phyloP scores from a whole-genome alignment of 2,888 invertebrate genomes.

The Sarcophaga carnaria region DNA sequence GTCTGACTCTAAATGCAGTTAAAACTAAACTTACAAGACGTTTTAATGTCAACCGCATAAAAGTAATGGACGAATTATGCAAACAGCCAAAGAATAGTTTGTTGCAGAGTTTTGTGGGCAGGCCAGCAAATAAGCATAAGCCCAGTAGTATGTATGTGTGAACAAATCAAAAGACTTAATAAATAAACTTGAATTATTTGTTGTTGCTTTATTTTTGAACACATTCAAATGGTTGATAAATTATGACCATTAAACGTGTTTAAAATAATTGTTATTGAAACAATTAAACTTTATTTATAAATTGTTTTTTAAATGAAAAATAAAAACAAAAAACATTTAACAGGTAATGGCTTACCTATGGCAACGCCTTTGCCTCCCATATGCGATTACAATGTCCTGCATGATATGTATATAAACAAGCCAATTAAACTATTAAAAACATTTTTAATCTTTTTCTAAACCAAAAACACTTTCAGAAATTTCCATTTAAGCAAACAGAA shows the following conservation, averaged over 20 bases:
- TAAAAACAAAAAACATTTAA: not conserved
- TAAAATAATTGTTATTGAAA: constrained; percentile 31
- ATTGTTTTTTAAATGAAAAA: not conserved
- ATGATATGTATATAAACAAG: too few relatives aligned
- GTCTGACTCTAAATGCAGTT: not conserved
- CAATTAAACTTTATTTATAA: constrained; percentile 5
- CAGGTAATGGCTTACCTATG: not conserved
- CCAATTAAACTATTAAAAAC: too few relatives aligned
- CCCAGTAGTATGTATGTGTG: not conserved
- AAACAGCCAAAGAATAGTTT: constrained; percentile 47
- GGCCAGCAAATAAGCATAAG: not conserved
- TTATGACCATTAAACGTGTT: constrained; percentile 57
- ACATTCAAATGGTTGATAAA: constrained; percentile 35
- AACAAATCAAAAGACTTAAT: constrained; percentile 52
- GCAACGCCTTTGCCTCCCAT: too few relatives aligned
- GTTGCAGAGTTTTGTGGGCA: constrained; percentile 26
- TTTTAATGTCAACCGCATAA: constrained; percentile 49
- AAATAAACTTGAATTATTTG: constrained; percentile 41
- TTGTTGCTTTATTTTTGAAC: not conserved
- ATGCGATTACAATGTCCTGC: too few relatives aligned
- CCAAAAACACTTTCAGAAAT: too few relatives aligned
- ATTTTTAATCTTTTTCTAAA: too few relatives aligned
- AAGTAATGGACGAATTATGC: constrained; percentile 54
- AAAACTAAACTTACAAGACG: constrained; percentile 23
- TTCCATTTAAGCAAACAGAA: too few relatives aligned